Base-by-base conservation (phyloP, 2,113 vertebrate species). In the Aspidoscelis tigris region DNA sequence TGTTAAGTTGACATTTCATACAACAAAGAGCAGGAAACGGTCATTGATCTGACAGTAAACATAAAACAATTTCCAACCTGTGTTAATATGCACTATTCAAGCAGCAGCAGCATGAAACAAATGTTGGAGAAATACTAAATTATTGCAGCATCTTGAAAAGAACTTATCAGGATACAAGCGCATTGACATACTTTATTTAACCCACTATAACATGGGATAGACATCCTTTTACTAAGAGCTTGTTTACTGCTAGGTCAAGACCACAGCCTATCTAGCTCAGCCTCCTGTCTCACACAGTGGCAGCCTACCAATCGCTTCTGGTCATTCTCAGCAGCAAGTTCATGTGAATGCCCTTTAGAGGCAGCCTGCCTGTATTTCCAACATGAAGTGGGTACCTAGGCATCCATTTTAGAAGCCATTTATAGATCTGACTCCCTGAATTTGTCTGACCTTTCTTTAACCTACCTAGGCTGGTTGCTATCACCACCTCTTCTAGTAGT, bases 201-300 rank as follows among this genome's bases (percentile, higher is more conserved):
- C 82, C 76, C 75, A 53, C 7, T 1, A 0, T 41, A 39, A 58
- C 55, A 80, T 11, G 26, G 10, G 68, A 70, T 0, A 80, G 68
- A 43, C 72, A 68, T 85, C 85, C 73, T 21, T 58, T 72, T 43
- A 72, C 39, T 81, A 69, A 82, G 88, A 80, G 58, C 4, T 91
- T 65, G 47, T 65, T 71, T 50, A 70, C 21, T 58, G 87, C 68
- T 33, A 33, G 9, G 12, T 18, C 12, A 61, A 61, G 58, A 61
- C 12, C 58, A 61, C 11, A 18, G 58, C 18, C 4, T 61, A 16
- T 18, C 18, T 84, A 53, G 33, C 33, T 1, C 33, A 33, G 33
- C 33, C 33, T 33, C 33, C 33, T 33, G 33, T 33, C 33, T 33
- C 33, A 33, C 33, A 33, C 33, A 33, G 33, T 33, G 33, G 33